Percentiles rank a stretch among this genome's conserved stretches.
Evolutionary conservation across 1,140 invertebrate genomes (phyloP).

Genomic region (Temnothorax nylanderi): DNA sequence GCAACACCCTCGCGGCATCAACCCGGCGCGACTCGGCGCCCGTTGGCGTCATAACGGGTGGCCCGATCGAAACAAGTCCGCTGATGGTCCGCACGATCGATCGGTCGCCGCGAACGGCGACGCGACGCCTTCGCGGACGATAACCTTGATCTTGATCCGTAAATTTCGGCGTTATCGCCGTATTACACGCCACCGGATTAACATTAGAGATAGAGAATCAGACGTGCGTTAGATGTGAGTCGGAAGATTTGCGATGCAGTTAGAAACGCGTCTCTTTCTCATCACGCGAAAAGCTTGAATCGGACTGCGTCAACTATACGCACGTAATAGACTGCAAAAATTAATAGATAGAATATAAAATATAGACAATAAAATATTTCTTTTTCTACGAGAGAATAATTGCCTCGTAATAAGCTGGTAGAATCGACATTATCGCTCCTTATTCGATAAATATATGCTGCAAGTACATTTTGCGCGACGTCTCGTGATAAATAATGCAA

Average conservation of each 20-base stretch:
- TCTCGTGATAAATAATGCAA: conserved; percentile 37
- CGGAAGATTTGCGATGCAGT: background rate
- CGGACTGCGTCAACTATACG: background rate
- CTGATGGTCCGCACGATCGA: conserved; percentile 15
- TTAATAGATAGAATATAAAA: background rate
- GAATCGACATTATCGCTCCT: background rate
- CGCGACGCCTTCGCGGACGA: background rate
- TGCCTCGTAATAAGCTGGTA: background rate
- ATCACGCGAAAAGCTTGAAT: background rate
- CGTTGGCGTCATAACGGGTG: conserved; percentile 43
- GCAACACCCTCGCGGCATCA: conserved; percentile 50
- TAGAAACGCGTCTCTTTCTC: background rate
- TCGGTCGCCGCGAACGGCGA: background rate
- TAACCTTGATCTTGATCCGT: conserved; percentile 49
- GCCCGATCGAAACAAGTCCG: conserved; percentile 42
- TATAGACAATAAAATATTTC: background rate
- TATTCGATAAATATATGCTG: background rate
- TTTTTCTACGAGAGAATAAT: background rate
- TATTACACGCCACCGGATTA: background rate
- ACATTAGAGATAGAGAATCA: background rate
- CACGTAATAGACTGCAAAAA: no score
- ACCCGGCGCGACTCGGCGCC: conserved; percentile 36
- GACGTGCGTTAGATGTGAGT: background rate
- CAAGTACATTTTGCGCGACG: conserved; percentile 24
- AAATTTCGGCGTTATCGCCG: conserved; percentile 19